Evolutionary conservation across 1,140 invertebrate genomes (phyloP).

Genomic region (Hylaeus anthracinus): DNA sequence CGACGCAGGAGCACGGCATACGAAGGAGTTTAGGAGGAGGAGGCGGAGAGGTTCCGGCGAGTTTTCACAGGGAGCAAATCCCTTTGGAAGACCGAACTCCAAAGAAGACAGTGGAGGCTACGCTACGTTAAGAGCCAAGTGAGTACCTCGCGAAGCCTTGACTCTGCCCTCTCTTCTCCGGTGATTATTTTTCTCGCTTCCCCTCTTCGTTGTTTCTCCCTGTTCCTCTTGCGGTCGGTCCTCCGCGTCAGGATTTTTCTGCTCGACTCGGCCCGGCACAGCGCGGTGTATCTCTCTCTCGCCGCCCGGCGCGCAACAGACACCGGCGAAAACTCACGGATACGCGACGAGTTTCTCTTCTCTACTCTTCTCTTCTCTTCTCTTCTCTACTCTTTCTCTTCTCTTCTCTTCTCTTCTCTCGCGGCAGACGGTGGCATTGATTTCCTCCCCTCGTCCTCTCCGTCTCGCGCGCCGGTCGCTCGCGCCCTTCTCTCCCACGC

Average conservation of each 20-base stretch:
- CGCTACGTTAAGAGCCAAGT: constrained; percentile 49
- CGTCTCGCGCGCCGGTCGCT: constrained; percentile 30
- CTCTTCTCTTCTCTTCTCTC: constrained; percentile 39
- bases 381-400: constrained; percentile 5
- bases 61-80: background rate
- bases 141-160: constrained; percentile 20
- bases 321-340: constrained; percentile 47
- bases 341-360: constrained; percentile 43
- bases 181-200: background rate
- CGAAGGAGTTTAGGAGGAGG: background rate
- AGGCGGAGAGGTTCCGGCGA: background rate
- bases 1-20: background rate
- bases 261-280: too few relatives aligned
- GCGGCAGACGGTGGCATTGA: constrained; percentile 68
- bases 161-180: constrained; percentile 9
- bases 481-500: constrained; percentile 49
- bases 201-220: background rate
- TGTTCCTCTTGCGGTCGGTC: constrained; percentile 11
- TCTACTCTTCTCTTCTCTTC: constrained; percentile 6
- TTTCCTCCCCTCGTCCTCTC: constrained; percentile 64
- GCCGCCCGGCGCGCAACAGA: constrained; percentile 1
- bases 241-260: constrained; percentile 21
- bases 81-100: constrained; percentile 9
- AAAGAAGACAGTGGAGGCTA: constrained; percentile 37
- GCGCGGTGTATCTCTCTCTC: background rate